These are phyloP conservation scores for Lindbergichthys nudifrons DNA, from an alignment of 2,797 vertebrate genomes.

Conservation along the genomic window DNA sequence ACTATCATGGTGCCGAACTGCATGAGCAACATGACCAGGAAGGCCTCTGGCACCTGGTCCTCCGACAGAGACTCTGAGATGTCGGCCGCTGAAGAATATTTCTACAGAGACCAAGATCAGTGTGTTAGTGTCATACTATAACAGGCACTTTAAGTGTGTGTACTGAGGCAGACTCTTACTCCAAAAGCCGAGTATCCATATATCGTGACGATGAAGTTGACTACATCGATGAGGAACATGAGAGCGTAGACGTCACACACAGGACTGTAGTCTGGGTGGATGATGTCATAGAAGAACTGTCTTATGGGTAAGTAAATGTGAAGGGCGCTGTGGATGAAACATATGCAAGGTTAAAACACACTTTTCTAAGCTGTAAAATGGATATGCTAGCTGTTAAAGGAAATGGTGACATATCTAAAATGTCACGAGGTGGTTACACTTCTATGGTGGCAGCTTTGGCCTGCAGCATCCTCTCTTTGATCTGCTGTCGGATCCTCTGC, in stretches of 20 bases:
- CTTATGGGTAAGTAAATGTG: constrained; percentile 85
- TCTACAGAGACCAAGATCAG: constrained; percentile 62
- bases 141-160: neutral
- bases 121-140: neutral
- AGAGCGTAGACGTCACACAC: constrained; percentile 84
- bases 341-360: neutral
- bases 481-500: constrained; percentile 78
- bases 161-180: constrained; percentile 66
- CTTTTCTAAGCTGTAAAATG: neutral
- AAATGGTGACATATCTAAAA: neutral
- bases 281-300: constrained; percentile 89
- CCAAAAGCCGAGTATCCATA: constrained; percentile 88
- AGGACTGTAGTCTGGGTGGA: constrained; percentile 87
- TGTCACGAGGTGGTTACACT: constrained; percentile 65
- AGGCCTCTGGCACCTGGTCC: constrained; percentile 87
- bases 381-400: neutral
- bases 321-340: constrained; percentile 73
- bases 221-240: constrained; percentile 84
- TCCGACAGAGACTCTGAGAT: constrained; percentile 86
- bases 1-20: constrained; percentile 88
- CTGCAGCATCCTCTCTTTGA: constrained; percentile 80
- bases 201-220: constrained; percentile 86
- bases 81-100: constrained; percentile 82
- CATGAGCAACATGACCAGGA: constrained; percentile 86
- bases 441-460: constrained; percentile 82